Conservation (phyloP, 2,797 vertebrate genomes). For the Sebastolobus alascanus region DNA sequence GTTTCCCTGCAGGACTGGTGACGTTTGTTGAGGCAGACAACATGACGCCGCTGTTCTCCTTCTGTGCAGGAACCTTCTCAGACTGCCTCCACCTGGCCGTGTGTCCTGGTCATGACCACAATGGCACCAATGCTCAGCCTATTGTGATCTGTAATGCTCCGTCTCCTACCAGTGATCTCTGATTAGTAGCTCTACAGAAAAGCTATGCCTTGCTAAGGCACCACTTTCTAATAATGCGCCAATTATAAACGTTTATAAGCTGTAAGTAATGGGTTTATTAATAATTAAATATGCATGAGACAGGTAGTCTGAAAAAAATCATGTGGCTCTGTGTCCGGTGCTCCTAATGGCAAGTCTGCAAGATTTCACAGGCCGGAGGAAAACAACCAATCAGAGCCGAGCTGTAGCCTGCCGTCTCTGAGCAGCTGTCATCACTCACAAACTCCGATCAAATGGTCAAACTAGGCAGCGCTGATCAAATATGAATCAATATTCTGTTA, state of each 20-base stretch:
- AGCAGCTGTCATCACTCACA: no score
- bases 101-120: conserved; percentile 86
- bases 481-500: no score
- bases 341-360: no score
- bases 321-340: no score
- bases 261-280: conserved; percentile 7
- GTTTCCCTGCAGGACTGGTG: conserved; percentile 81
- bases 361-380: no score
- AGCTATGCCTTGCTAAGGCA: background rate
- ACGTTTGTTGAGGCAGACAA: conserved; percentile 83
- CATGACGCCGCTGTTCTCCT: conserved; percentile 84
- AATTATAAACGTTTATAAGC: background rate
- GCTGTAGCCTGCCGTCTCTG: no score
- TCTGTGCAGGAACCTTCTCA: conserved; percentile 84
- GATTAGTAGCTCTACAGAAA: conserved; percentile 6
- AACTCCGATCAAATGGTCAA: no score
- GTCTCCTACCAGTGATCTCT: conserved; percentile 51
- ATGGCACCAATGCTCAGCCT: conserved; percentile 79
- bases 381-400: no score
- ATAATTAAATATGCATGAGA: background rate
- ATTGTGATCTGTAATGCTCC: conserved; percentile 77
- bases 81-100: conserved; percentile 83
- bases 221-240: background rate
- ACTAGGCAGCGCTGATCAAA: no score
- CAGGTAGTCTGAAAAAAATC: background rate